These are phyloP conservation scores for Ariopsis seemanni DNA, from an alignment of 2,113 vertebrate genomes.

Conservation along the genomic window DNA sequence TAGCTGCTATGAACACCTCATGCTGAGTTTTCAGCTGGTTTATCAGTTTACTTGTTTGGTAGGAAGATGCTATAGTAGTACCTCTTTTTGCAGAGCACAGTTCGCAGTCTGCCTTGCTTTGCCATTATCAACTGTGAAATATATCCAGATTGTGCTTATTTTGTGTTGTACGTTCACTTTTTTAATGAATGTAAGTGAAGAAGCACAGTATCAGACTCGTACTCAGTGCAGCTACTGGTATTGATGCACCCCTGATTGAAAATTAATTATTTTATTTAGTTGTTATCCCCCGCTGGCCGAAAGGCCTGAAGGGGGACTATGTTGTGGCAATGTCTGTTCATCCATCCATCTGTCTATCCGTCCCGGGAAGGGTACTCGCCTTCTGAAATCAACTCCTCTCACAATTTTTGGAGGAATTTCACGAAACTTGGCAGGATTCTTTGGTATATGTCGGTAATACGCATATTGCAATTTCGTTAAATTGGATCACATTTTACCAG, in stretches of 20 bases:
- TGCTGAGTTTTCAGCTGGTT: not conserved
- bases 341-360: no score
- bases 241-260: not conserved
- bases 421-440: no score
- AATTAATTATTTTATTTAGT: not conserved
- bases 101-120: not conserved
- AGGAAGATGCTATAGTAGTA: not conserved
- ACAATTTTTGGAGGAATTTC: no score
- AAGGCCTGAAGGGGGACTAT: no score
- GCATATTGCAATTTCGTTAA: no score
- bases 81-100: not conserved
- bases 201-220: not conserved
- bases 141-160: not conserved
- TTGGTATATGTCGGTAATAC: no score
- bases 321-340: no score
- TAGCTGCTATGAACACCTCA: not conserved
- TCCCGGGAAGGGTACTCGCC: no score
- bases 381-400: no score
- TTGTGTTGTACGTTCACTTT: not conserved
- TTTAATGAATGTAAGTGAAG: not conserved
- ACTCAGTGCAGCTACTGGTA: not conserved
- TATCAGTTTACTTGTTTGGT: not conserved
- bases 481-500: no score
- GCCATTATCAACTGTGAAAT: not conserved
- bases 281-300: no score